Conservation (phyloP, 2,888 invertebrate genomes). For the Cerastis rubricosa region DNA sequence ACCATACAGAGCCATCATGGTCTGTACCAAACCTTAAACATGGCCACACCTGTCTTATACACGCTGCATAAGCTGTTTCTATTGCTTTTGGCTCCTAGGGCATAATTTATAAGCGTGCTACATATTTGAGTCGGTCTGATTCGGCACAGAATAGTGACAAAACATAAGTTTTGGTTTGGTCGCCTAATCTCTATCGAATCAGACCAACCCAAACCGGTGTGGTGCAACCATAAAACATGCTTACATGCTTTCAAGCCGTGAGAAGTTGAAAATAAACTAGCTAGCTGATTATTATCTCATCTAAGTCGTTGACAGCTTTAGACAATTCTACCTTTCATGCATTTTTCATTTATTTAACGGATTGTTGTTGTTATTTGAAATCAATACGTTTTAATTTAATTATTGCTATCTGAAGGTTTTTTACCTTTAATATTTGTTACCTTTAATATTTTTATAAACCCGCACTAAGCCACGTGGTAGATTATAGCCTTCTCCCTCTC, state of each 20-base stretch:
- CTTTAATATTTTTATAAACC: too few relatives aligned
- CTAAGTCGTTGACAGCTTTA: neutral
- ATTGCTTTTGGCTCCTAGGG: neutral
- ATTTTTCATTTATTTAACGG: neutral
- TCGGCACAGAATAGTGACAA: neutral
- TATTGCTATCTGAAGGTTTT: neutral
- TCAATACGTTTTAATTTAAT: neutral
- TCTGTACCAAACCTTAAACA: neutral
- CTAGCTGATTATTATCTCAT: neutral
- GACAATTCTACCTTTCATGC: neutral
- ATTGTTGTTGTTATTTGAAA: too few relatives aligned
- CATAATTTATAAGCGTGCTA: neutral
- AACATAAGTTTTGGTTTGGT: neutral
- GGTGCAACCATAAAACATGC: neutral
- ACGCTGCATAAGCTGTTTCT: neutral
- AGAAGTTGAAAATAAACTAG: neutral
- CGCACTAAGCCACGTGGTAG: neutral
- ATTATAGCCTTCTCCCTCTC: neutral
- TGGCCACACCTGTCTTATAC: neutral
- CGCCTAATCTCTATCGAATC: neutral
- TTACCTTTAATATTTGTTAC: too few relatives aligned
- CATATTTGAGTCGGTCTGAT: neutral
- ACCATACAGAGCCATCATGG: too few relatives aligned
- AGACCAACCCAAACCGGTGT: neutral
- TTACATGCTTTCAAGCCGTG: neutral